phyloP scores from a whole-genome alignment of 2,888 invertebrate species.

The Seira musarum region DNA sequence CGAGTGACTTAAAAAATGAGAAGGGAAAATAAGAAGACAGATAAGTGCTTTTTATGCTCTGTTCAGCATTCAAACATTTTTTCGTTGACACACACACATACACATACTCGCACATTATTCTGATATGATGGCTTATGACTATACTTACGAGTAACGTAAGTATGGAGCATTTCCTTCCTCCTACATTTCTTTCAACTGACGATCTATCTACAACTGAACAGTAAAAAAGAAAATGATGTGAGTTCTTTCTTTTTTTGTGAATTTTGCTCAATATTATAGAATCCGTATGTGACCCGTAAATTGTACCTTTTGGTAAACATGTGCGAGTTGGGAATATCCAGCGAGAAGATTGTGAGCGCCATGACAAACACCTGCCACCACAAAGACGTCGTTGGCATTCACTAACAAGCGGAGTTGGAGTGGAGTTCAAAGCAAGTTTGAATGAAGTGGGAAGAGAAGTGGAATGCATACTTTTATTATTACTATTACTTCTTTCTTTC shows the following conservation, averaged over 20 bases:
- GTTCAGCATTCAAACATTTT: not conserved
- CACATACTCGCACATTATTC: not conserved
- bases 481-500: constrained; percentile 3
- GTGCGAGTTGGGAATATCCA: constrained; percentile 72
- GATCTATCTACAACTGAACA: constrained; percentile 21
- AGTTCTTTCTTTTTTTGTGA: constrained; percentile 17
- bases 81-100: not conserved
- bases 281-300: constrained; percentile 73
- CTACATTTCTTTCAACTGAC: constrained; percentile 23
- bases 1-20: not conserved
- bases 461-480: not conserved
- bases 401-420: constrained; percentile 34
- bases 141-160: not conserved
- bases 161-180: not conserved
- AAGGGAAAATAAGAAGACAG: constrained; percentile 10
- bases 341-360: constrained; percentile 66
- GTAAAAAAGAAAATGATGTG: constrained; percentile 28
- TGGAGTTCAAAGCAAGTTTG: not conserved
- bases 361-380: constrained; percentile 70
- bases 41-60: constrained; percentile 8
- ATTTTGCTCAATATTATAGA: constrained; percentile 66
- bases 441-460: not conserved
- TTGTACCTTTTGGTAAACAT: constrained; percentile 73
- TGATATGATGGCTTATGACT: constrained; percentile 1
- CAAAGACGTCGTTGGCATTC: constrained; percentile 67